A percentile compares a stretch with the other conserved stretches of the same genome.
Conservation (phyloP, 2,888 invertebrate species). For the Limnephilus marmoratus region DNA sequence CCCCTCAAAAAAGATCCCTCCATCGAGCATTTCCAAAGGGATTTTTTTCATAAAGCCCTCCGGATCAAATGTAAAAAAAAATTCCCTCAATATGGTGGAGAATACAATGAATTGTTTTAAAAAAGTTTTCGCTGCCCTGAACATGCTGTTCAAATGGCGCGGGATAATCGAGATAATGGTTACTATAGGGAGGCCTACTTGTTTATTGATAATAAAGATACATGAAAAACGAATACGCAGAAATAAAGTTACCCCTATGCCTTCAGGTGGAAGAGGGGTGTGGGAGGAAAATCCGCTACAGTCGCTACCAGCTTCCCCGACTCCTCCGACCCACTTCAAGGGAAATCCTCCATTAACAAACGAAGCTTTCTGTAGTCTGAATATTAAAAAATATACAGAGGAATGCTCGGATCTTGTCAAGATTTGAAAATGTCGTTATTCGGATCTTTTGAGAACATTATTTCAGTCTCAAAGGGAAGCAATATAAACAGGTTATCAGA, state of each 20-base stretch:
- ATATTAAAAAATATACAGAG: conserved; percentile 41
- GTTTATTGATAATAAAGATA: conserved; percentile 55
- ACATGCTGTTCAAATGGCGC: conserved; percentile 42
- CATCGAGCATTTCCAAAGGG: too few species aligned
- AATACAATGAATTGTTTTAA: background rate
- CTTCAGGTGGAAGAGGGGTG: background rate
- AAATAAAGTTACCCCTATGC: conserved; percentile 32
- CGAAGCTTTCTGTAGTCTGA: conserved; percentile 29
- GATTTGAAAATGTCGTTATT: conserved; percentile 26
- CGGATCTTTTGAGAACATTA: conserved; percentile 3
- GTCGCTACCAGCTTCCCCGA: background rate
- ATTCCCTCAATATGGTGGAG: background rate
- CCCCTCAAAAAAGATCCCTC: too few species aligned
- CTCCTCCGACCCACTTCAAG: conserved; percentile 20
- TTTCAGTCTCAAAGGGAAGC: conserved; percentile 18
- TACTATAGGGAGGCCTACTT: conserved; percentile 49
- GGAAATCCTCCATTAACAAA: conserved; percentile 40
- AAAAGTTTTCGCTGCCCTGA: background rate
- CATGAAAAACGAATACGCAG: conserved; percentile 48
- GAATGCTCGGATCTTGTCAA: conserved; percentile 15
- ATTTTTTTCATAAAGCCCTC: too few species aligned
- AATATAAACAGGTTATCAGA: background rate
- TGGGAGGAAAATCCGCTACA: conserved; percentile 10
- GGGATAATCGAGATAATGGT: conserved; percentile 55
- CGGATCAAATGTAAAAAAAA: too few species aligned